phyloP scores from a whole-genome alignment of 1,140 invertebrate genomes.

The Pristionchus pacificus region DNA sequence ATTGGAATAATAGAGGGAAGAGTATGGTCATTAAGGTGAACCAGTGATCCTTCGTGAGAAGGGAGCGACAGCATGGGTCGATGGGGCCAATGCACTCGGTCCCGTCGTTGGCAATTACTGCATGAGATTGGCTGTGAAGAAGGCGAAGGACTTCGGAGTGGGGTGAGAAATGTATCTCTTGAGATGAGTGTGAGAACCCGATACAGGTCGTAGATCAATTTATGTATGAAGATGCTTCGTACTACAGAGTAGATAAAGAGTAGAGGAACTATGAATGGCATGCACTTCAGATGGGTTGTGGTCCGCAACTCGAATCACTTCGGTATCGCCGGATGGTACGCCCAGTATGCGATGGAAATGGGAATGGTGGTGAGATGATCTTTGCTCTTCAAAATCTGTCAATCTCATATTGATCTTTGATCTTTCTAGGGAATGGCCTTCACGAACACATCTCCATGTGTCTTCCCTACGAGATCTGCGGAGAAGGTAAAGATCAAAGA shows the following conservation, averaged over 20 bases:
- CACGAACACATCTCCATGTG: slow-evolving; percentile 84
- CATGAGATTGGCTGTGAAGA: slow-evolving; percentile 81
- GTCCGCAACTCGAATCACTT: slow-evolving; percentile 83
- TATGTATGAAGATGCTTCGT: not conserved
- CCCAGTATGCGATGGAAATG: slow-evolving; percentile 70
- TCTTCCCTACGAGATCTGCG: slow-evolving; percentile 78
- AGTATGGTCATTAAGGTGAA: slow-evolving; percentile 21
- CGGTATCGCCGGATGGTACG: slow-evolving; percentile 85
- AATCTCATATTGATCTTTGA: not conserved
- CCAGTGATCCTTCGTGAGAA: slow-evolving; percentile 45
- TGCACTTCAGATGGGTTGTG: slow-evolving; percentile 73
- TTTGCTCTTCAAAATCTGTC: slow-evolving; percentile 6
- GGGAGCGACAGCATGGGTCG: slow-evolving; percentile 55
- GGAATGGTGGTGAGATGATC: slow-evolving; percentile 67
- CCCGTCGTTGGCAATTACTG: slow-evolving; percentile 82
- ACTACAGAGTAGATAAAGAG: not conserved
- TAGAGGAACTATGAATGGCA: not conserved
- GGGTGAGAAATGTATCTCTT: not conserved
- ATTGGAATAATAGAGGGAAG: not conserved
- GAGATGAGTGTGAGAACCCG: too few relatives aligned
- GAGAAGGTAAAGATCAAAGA: slow-evolving; percentile 57
- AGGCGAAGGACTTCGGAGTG: slow-evolving; percentile 65
- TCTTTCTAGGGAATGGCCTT: slow-evolving; percentile 74
- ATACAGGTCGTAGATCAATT: too few relatives aligned
- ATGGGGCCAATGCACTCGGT: slow-evolving; percentile 59